These are phyloP conservation scores for Apodemia duryi DNA, from an alignment of 2,888 invertebrate species.

Conservation along the genomic window DNA sequence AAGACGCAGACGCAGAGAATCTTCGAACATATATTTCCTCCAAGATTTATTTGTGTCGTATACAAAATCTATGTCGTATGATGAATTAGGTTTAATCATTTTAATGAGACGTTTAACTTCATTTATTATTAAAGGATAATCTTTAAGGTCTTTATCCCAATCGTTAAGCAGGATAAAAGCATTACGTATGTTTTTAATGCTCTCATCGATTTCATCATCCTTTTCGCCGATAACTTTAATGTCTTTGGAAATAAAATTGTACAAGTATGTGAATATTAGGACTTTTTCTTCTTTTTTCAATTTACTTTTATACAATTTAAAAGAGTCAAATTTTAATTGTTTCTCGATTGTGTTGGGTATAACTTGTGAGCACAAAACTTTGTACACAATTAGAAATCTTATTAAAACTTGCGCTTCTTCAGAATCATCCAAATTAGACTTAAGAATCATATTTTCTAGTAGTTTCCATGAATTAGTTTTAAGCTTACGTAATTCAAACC, in stretches of 20 bases:
- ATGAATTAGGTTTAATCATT: constrained; percentile 42
- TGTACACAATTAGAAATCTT: constrained; percentile 42
- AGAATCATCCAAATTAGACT: constrained; percentile 36
- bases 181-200: constrained; percentile 31
- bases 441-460: constrained; percentile 42
- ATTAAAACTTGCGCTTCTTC: constrained; percentile 43
- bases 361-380: constrained; percentile 38
- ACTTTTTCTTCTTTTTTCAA: constrained; percentile 40
- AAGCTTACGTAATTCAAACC: constrained; percentile 39
- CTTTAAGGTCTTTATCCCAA: constrained; percentile 47
- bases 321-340: constrained; percentile 40
- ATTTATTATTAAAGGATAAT: constrained; percentile 43
- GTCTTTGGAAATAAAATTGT: constrained; percentile 36
- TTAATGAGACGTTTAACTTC: constrained; percentile 45
- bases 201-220: constrained; percentile 36
- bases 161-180: constrained; percentile 42
- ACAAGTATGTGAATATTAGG: constrained; percentile 47
- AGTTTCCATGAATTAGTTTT: constrained; percentile 45
- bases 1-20: constrained; percentile 47
- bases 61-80: constrained; percentile 38
- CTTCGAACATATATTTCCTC: constrained; percentile 52
- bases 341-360: constrained; percentile 45
- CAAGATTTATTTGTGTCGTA: constrained; percentile 57
- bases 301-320: constrained; percentile 38
- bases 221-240: constrained; percentile 32